Percentiles rank a stretch among this genome's conserved stretches.
Evolutionary conservation across 1,140 invertebrate genomes (phyloP).

Genomic region (Spodoptera frugiperda): DNA sequence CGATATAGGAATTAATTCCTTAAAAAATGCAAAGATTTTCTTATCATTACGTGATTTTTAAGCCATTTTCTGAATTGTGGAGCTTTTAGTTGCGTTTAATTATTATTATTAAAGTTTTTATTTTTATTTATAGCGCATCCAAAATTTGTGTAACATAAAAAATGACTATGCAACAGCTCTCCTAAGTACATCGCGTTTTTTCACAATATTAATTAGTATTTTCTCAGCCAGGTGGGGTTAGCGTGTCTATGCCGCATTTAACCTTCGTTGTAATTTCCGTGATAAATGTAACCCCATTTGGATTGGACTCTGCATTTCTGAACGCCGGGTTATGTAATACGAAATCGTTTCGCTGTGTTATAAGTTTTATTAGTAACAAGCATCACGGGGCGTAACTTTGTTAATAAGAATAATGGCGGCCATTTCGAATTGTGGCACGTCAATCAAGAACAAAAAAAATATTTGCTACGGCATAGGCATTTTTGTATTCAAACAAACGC

Average conservation of each 20-base stretch:
- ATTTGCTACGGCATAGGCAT: too few species aligned
- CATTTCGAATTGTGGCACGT: neutral
- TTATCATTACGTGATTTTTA: too few species aligned
- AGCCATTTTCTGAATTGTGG: too few species aligned
- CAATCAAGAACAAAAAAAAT: neutral
- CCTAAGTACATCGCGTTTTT: constrained; percentile 31
- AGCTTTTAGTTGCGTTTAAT: too few species aligned
- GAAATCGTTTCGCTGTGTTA: constrained; percentile 30
- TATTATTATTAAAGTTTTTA: too few species aligned
- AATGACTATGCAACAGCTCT: constrained; percentile 28
- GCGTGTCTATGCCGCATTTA: constrained; percentile 68
- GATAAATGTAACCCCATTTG: constrained; percentile 65
- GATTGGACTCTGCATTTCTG: constrained; percentile 54
- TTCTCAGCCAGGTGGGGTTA: constrained; percentile 54
- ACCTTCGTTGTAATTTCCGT: constrained; percentile 70
- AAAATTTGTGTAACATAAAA: neutral
- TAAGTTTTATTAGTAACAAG: neutral
- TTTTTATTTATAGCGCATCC: too few species aligned
- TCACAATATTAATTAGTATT: constrained; percentile 54
- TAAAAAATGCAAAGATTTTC: too few species aligned
- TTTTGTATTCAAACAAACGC: neutral
- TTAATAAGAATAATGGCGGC: too few species aligned
- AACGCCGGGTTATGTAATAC: constrained; percentile 43
- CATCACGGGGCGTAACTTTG: too few species aligned
- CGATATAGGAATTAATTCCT: too few species aligned